A percentile compares a stretch with the other conserved stretches of the same genome.
These are phyloP conservation scores for Temnothorax longispinosus DNA, from an alignment of 1,140 invertebrate genomes.

Conservation along the genomic window DNA sequence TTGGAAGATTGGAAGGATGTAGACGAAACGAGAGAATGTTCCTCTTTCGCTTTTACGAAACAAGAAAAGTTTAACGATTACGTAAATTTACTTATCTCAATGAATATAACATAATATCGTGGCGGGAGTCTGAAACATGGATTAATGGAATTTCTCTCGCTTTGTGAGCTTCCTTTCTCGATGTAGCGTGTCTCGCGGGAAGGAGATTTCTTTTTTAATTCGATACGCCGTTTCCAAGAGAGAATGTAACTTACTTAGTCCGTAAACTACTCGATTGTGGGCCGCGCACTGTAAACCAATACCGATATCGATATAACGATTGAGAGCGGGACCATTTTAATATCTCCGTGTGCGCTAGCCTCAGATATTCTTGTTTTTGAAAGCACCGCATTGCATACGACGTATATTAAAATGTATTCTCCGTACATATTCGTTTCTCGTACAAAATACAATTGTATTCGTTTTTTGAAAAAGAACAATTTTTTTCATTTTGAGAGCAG, in stretches of 20 bases:
- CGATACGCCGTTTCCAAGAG: slow-evolving; percentile 20
- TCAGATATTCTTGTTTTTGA: not conserved
- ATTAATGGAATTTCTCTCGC: slow-evolving; percentile 36
- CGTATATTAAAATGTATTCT: slow-evolving; percentile 11
- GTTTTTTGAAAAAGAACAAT: not conserved
- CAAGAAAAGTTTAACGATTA: slow-evolving; percentile 27
- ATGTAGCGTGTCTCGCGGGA: not conserved
- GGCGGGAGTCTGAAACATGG: slow-evolving; percentile 36
- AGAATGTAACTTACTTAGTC: slow-evolving; percentile 18
- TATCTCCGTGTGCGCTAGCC: not conserved
- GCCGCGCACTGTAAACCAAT: slow-evolving; percentile 15
- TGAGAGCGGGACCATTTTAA: slow-evolving; percentile 15
- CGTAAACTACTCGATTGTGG: not conserved
- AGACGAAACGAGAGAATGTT: not conserved
- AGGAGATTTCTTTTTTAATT: slow-evolving; percentile 49
- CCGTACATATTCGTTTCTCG: not conserved
- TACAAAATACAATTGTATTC: not conserved
- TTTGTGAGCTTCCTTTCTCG: not conserved
- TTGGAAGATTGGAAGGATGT: not conserved
- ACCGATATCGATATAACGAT: not conserved
- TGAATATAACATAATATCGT: slow-evolving; percentile 32
- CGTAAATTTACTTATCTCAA: slow-evolving; percentile 23
- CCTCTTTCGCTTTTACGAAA: not conserved
- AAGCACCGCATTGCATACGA: not conserved
- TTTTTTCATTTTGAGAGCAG: not conserved